Conservation (phyloP, 1,140 invertebrate species). For the Papilio glaucus region DNA sequence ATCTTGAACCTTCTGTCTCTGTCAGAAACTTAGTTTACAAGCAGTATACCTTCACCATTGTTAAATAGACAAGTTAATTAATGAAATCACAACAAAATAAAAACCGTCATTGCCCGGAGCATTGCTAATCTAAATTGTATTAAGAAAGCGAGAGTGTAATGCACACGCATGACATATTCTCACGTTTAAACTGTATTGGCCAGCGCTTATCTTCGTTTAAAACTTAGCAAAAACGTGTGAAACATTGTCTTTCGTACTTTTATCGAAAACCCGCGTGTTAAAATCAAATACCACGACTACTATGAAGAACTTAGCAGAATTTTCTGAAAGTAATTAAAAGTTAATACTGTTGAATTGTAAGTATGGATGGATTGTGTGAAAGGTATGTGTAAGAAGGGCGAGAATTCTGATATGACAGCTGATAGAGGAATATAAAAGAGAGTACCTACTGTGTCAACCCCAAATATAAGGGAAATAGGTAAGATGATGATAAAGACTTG, state of each 20-base stretch:
- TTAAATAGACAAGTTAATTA: background rate
- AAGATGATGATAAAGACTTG: too few relatives aligned
- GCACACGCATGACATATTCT: background rate
- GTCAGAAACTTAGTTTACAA: too few relatives aligned
- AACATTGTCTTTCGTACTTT: background rate
- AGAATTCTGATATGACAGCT: too few relatives aligned
- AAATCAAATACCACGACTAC: background rate
- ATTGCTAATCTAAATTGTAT: background rate
- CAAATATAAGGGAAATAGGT: too few relatives aligned
- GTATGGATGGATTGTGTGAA: too few relatives aligned
- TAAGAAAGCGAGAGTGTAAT: background rate
- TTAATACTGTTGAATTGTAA: too few relatives aligned
- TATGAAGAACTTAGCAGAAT: background rate
- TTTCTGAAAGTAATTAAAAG: too few relatives aligned
- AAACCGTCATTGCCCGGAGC: background rate
- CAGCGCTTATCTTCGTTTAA: background rate
- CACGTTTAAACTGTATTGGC: background rate
- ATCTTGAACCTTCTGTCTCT: too few relatives aligned
- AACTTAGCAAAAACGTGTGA: slow-evolving; percentile 12
- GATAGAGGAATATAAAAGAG: too few relatives aligned
- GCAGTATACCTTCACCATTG: too few relatives aligned
- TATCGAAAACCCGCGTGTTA: background rate
- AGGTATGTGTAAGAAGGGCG: too few relatives aligned
- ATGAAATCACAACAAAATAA: background rate
- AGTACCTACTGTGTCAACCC: too few relatives aligned